phyloP scores from a whole-genome alignment of 1,140 invertebrate species.

The Dufourea novaeangliae region DNA sequence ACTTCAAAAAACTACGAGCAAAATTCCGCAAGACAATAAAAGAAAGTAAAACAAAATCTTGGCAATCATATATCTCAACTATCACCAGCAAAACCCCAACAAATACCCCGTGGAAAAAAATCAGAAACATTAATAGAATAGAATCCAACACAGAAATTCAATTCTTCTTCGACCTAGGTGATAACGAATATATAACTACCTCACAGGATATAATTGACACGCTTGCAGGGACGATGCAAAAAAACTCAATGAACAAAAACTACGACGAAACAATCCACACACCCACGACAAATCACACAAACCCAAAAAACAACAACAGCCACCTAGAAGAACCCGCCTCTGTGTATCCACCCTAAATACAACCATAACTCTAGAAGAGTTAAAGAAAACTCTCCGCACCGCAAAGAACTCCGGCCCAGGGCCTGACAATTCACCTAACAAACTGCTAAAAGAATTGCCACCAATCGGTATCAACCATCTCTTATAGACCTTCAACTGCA shows the following conservation, averaged over 20 bases:
- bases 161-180: not conserved
- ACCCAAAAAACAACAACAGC: not conserved
- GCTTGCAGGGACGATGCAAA: not conserved
- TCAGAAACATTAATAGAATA: not conserved
- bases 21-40: not conserved
- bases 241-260: slow-evolving; percentile 41
- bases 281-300: not conserved
- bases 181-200: not conserved
- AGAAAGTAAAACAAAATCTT: slow-evolving; percentile 3
- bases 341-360: not conserved
- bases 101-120: not conserved
- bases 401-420: slow-evolving; percentile 20
- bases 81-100: not conserved
- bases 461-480: slow-evolving; percentile 50
- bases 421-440: slow-evolving; percentile 35
- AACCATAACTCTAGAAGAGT: not conserved
- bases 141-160: not conserved
- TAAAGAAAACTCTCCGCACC: not conserved
- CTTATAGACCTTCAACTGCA: slow-evolving; percentile 59
- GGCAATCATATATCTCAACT: not conserved
- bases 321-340: not conserved
- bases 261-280: slow-evolving; percentile 13
- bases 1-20: slow-evolving; percentile 10
- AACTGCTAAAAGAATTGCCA: slow-evolving; percentile 59
- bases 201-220: not conserved